These are phyloP conservation scores for Lysandra bellargus DNA, from an alignment of 2,888 invertebrate genomes.

Conservation along the genomic window DNA sequence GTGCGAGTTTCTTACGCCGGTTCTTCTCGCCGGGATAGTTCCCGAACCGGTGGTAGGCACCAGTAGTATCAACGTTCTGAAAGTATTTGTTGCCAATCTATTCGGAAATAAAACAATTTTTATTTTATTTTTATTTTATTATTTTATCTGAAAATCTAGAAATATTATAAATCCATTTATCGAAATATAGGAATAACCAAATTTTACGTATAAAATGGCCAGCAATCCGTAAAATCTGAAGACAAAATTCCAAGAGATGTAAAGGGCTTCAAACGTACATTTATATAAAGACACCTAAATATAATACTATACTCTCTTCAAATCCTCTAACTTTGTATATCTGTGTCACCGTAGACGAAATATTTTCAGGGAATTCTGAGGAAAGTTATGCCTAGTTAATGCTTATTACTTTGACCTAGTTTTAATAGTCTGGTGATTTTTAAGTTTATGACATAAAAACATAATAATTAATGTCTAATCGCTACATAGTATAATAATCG, in stretches of 20 bases:
- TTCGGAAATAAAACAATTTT: too few species aligned
- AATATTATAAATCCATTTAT: too few species aligned
- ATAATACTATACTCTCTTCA: constrained; percentile 40
- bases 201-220: not conserved
- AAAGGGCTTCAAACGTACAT: constrained; percentile 31
- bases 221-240: not conserved
- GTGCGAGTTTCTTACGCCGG: too few species aligned
- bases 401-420: not conserved
- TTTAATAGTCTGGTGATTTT: not conserved
- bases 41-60: too few species aligned
- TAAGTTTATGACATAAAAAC: too few species aligned
- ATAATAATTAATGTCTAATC: too few species aligned
- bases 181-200: not conserved
- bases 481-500: too few species aligned
- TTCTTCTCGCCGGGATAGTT: too few species aligned
- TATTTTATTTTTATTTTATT: too few species aligned
- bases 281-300: constrained; percentile 40
- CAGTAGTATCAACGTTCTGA: too few species aligned
- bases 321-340: constrained; percentile 42
- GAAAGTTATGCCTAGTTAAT: not conserved
- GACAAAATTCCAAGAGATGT: not conserved
- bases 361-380: not conserved
- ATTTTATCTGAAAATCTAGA: too few species aligned
- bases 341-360: not conserved
- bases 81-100: too few species aligned